Conservation (phyloP, 2,888 invertebrate species). For the Hirtodrosophila histrioides region DNA sequence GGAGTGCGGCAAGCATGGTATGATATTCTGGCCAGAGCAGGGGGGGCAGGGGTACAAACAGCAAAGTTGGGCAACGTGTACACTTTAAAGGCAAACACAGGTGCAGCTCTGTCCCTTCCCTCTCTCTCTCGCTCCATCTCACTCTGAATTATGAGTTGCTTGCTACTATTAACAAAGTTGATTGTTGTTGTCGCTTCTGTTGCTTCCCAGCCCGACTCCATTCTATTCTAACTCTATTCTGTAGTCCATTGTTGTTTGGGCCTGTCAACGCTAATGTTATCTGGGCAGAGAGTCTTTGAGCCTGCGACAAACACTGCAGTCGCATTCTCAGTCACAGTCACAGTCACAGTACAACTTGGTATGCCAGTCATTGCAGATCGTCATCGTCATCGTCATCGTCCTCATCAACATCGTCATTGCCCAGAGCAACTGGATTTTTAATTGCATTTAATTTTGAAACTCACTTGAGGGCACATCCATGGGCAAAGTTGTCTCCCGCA, state of each 20-base stretch:
- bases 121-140: neutral
- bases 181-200: constrained; percentile 37
- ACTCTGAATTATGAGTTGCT: constrained; percentile 62
- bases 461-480: constrained; percentile 15
- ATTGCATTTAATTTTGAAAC: constrained; percentile 66
- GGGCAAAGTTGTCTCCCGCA: constrained; percentile 18
- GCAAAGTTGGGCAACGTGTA: constrained; percentile 20
- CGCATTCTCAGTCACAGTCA: constrained; percentile 13
- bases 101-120: constrained; percentile 25
- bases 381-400: constrained; percentile 17
- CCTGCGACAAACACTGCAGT: constrained; percentile 29
- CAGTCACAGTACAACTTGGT: constrained; percentile 32
- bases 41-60: constrained; percentile 7
- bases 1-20: no score
- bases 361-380: constrained; percentile 27
- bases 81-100: constrained; percentile 53
- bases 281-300: constrained; percentile 46
- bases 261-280: constrained; percentile 73
- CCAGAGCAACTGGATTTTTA: constrained; percentile 45
- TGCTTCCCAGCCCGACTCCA: constrained; percentile 3
- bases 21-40: neutral
- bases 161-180: constrained; percentile 72
- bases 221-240: constrained; percentile 18
- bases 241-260: constrained; percentile 40
- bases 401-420: constrained; percentile 8